phyloP scores from a whole-genome alignment of 2,888 invertebrate genomes.

The Tolmerus cingulatus region DNA sequence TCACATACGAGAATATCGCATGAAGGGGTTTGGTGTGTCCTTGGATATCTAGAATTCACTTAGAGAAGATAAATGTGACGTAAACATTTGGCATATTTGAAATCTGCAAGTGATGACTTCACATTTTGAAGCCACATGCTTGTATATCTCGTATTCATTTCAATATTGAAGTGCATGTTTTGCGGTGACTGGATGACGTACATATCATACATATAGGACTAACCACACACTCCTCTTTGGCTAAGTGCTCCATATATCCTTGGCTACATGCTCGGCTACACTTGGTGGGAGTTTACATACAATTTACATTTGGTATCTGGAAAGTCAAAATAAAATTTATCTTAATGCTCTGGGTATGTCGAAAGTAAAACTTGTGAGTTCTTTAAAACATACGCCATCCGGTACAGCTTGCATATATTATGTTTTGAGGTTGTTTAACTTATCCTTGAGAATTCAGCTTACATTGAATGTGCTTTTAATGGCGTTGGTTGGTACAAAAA shows the following conservation, averaged over 20 bases:
- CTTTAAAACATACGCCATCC: not conserved
- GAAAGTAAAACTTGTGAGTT: not conserved
- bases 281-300: not conserved
- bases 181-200: not conserved
- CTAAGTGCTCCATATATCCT: not conserved
- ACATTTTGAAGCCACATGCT: not conserved
- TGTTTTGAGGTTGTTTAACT: not conserved
- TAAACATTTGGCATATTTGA: not conserved
- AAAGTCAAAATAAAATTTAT: not conserved
- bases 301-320: not conserved
- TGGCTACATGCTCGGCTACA: not conserved
- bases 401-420: not conserved
- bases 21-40: not conserved
- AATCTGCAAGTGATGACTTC: not conserved
- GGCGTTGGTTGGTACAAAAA: not conserved
- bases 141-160: not conserved
- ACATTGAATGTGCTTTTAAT: not conserved
- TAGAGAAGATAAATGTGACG: not conserved
- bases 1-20: not conserved
- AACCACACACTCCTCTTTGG: not conserved
- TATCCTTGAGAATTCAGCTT: not conserved
- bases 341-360: not conserved
- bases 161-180: not conserved
- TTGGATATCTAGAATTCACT: not conserved
- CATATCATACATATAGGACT: not conserved